A percentile compares a stretch with the other conserved stretches of the same genome.
Evolutionary conservation across 2,888 invertebrate species (phyloP).

Genomic region (Erpobdella octoculata): DNA sequence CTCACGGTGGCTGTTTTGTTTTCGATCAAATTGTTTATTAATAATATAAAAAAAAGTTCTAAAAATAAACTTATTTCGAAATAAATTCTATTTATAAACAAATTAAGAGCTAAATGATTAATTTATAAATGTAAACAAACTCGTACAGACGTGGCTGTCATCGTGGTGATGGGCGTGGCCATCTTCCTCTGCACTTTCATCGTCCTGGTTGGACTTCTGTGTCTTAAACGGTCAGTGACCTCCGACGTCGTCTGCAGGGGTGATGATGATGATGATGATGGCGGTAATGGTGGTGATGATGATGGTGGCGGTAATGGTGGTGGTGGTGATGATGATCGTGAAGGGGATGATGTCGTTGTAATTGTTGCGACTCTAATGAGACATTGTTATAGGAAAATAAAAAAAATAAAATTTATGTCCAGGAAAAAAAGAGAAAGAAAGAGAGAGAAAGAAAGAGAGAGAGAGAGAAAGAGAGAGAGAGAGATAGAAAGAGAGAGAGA

Average conservation of each 20-base stretch:
- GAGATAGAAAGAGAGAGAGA: no score
- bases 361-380: neutral
- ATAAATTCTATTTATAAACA: neutral
- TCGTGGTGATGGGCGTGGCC: neutral
- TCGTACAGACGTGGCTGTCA: neutral
- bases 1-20: no score
- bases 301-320: slow-evolving; percentile 8
- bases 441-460: neutral
- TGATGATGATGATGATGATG: neutral
- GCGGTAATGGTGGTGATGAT: neutral
- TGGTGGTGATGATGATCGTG: slow-evolving; percentile 8
- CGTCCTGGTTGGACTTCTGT: neutral
- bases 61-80: neutral
- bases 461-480: no score
- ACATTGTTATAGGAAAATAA: neutral
- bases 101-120: neutral
- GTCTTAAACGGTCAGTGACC: neutral
- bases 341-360: neutral
- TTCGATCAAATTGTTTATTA: no score
- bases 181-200: neutral
- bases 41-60: neutral
- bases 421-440: neutral
- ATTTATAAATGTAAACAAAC: neutral
- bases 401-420: neutral
- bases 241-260: neutral